Percentiles rank a stretch among this genome's conserved stretches.
Evolutionary conservation across 2,797 vertebrate genomes (phyloP).

Genomic region (Myripristis murdjan): DNA sequence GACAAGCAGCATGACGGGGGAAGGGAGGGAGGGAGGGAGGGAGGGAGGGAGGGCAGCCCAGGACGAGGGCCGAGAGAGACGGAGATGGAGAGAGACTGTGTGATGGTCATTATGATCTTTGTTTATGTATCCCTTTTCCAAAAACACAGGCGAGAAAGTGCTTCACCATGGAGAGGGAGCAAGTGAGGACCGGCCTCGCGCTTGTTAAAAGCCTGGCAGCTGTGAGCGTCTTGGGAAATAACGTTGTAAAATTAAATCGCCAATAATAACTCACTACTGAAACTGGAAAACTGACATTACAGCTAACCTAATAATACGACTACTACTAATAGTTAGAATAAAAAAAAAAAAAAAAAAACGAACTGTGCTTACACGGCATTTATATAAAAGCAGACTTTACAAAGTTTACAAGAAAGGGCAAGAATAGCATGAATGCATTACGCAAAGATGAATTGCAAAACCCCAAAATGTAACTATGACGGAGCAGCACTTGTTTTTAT

Average conservation of each 20-base stretch:
- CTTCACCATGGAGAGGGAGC: conserved; percentile 14
- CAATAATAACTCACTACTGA: conserved; percentile 4
- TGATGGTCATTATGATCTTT: conserved; percentile 76
- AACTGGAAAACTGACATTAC: background rate
- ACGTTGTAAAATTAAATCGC: conserved; percentile 11
- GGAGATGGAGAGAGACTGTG: conserved; percentile 54
- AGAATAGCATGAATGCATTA: background rate
- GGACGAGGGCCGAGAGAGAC: conserved; percentile 62
- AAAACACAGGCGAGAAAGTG: background rate
- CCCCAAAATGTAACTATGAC: too few species aligned
- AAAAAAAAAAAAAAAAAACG: too few species aligned
- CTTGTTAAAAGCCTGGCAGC: conserved; percentile 32
- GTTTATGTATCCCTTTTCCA: too few species aligned
- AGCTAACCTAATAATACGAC: background rate
- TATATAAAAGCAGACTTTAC: background rate
- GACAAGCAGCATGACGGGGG: conserved; percentile 65
- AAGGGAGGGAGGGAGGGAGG: too few species aligned
- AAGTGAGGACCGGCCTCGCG: conserved; percentile 36
- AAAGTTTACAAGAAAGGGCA: background rate
- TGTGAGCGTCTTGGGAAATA: conserved; percentile 19
- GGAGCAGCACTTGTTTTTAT: too few species aligned
- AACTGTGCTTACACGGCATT: background rate
- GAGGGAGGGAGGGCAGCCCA: conserved; percentile 50
- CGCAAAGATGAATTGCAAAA: too few species aligned
- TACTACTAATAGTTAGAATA: too few species aligned